These are phyloP conservation scores for Gari tellinella DNA, from an alignment of 2,888 invertebrate species.

Conservation along the genomic window DNA sequence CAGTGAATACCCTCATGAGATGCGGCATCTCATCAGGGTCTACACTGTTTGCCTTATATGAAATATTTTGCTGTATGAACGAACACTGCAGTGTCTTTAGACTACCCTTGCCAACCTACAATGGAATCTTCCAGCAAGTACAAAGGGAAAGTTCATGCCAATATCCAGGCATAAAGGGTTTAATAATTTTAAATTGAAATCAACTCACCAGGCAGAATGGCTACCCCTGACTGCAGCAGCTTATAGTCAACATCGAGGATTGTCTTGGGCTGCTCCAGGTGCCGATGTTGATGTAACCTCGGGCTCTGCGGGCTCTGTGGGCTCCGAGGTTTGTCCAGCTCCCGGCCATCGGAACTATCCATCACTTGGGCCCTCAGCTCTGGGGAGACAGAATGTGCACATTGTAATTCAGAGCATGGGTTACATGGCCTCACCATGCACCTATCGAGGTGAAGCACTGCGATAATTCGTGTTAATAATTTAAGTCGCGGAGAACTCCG, in stretches of 20 bases:
- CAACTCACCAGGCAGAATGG: slow-evolving; percentile 74
- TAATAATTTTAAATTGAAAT: no score
- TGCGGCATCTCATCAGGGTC: no score
- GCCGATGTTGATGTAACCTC: slow-evolving; percentile 65
- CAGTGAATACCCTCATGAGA: no score
- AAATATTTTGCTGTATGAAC: no score
- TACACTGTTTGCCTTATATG: no score
- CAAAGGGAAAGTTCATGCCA: no score
- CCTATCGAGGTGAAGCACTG: slow-evolving; percentile 50
- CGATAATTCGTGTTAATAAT: slow-evolving; percentile 47
- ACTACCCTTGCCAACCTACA: no score
- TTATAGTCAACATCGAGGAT: slow-evolving; percentile 74
- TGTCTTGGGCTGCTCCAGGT: slow-evolving; percentile 68
- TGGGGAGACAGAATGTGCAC: slow-evolving; percentile 45
- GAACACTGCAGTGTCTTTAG: no score
- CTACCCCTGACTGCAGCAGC: slow-evolving; percentile 76
- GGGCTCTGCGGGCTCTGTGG: slow-evolving; percentile 48
- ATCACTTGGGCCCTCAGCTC: slow-evolving; percentile 24
- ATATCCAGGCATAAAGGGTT: no score
- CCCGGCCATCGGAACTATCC: slow-evolving; percentile 45
- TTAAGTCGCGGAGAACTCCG: slow-evolving; percentile 18
- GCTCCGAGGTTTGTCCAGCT: slow-evolving; percentile 54
- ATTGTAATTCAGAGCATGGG: slow-evolving; percentile 17
- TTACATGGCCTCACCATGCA: slow-evolving; percentile 26
- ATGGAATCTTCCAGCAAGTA: no score